Base-by-base conservation (phyloP, 2,888 invertebrate species). In the Clanis bilineata region DNA sequence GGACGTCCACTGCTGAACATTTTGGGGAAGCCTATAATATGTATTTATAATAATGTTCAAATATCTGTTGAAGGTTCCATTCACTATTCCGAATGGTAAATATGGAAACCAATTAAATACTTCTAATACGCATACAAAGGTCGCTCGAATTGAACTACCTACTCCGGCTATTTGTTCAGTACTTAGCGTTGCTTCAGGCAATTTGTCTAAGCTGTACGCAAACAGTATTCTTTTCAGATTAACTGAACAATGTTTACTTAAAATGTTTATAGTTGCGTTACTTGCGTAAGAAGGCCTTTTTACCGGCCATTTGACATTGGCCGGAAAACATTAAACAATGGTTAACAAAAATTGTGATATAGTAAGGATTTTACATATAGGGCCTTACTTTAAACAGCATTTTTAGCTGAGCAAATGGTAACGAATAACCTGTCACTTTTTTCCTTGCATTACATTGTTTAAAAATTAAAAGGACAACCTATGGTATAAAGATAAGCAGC, bases 271-370 rank as follows among this genome's bases (percentile, higher is more conserved):
- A 22, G 70, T 75, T 76, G 75, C 76, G 79, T 66, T 62, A 22
- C 70, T 75, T 76, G 75, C 76, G 79, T 79, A 83, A 84, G 70
- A 80, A 71, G 64, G 66, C 77, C 80, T 77, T 83, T 79, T 69
- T 79, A 77, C 66, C 71, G 73, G 62, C 56, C 59, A 63, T 62
- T 65, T 79, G 86, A 72, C 87, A 86, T 88, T 88, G 86, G 79
- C 73, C 64, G 9, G 23, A 12, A 38, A 23, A 58, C n/a, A 38
- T 18, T 7, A n/a, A 22, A 47, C 5, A 51, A 9, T 18, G 28
- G 2, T 51, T 41, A 41, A 41, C 18, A 6, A 41, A 1, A 41
- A 41, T 18, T 41, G 18, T 18, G 12, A 36, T 36, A 1, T 36
- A 36, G 36, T 36, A 12, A 36, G 36, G 12, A 7, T 36, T 10